Evolutionary conservation across 2,888 invertebrate genomes (phyloP), one percentile per base, ranked within the genome.

Genomic region (Stenoptilia bipunctidactyla): DNA sequence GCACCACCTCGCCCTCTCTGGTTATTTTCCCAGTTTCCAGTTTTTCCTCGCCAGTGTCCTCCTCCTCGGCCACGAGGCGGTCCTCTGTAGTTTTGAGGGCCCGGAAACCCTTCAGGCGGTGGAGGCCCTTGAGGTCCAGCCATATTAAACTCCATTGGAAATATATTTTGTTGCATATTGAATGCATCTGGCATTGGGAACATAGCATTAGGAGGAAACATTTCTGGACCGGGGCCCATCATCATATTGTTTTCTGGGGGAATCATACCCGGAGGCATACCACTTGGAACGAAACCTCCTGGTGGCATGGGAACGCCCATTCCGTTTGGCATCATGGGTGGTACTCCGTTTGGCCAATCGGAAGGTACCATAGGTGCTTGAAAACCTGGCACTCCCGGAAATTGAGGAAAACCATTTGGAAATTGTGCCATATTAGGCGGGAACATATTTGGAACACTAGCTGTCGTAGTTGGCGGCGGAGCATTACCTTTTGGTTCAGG

Each of bases 401-500:
- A 84, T 45, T 71, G 82, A 14, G 84, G 82, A 51, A 84, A 85
- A 45, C 62, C 65, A 41, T 64, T 67, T 10, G 72, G 77, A 69
- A 79, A 87, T 58, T 66, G 82, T 46, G 79, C 47, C 44, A 82
- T 71, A 49, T 64, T 75, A 34, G 69, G 58, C 25, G 85, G 80
- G 66, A 86, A 77, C 65, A 85, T 75, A 27, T 82, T 61, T 33
- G 84, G 84, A 39, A 76, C 63, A 48, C 49, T 71, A 12, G 71
- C 52, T 43, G 50, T 71, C 53, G 54, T 46, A 42, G 65, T 47
- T 43, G 54, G 46, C 30, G 63, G 72, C 25, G 89, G 86, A 4
- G 87, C 86, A 45, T 71, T 80, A 9, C 89, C 89, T 61, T 92
- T 92, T 0, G 94, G 92, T 66, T 93, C 93, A 1, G 94, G 94